These are phyloP conservation scores for Chrysemys picta DNA, from an alignment of 2,113 vertebrate genomes.

Conservation along the genomic window DNA sequence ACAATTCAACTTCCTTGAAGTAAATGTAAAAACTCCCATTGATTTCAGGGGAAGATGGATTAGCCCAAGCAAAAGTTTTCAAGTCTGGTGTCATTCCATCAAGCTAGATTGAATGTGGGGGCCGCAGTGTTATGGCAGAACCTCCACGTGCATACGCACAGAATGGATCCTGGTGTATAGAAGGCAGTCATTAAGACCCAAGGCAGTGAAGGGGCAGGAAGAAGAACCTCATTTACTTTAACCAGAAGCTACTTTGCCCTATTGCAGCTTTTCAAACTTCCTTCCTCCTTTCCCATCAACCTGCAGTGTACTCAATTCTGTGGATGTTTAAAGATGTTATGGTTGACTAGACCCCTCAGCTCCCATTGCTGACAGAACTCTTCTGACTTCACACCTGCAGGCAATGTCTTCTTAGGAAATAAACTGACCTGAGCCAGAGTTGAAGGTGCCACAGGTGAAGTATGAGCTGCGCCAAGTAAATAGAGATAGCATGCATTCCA, in stretches of 20 bases:
- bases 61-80: conserved; percentile 30
- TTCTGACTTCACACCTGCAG: background rate
- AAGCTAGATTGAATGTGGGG: conserved; percentile 34
- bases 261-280: background rate
- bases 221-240: background rate
- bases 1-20: background rate
- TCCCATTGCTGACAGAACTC: background rate
- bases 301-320: background rate
- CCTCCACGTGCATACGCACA: background rate
- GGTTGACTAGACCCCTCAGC: background rate
- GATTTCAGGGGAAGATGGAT: conserved; percentile 30
- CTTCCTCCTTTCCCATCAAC: background rate
- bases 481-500: background rate
- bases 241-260: background rate
- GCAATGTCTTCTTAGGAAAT: background rate
- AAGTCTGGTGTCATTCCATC: background rate
- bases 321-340: background rate
- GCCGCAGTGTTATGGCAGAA: background rate
- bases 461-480: background rate
- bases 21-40: conserved; percentile 13
- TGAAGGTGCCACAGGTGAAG: background rate
- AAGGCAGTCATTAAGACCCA: fast-evolving
- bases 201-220: background rate
- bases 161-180: background rate
- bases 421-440: background rate